Percentiles rank a stretch among this genome's conserved stretches.
phyloP scores from a whole-genome alignment of 2,113 vertebrate genomes.

The Panurus biarmicus region DNA sequence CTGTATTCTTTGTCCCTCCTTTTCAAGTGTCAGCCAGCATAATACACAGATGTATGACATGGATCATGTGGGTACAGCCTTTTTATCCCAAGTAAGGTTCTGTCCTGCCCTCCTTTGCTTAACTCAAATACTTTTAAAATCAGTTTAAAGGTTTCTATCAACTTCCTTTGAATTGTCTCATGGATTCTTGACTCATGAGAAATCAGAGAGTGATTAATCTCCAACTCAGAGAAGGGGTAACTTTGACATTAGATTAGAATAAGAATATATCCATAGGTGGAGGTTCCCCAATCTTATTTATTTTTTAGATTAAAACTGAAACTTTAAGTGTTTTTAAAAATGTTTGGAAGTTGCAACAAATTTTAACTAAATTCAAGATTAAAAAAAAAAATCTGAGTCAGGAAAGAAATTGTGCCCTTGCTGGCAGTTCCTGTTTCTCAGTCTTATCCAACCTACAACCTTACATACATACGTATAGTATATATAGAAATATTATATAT shows the following conservation, averaged over 20 bases:
- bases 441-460: background rate
- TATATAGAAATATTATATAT: background rate
- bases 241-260: background rate
- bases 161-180: background rate
- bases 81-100: background rate
- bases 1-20: background rate
- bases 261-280: background rate
- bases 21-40: accelerated
- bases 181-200: background rate
- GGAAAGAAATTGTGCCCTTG: background rate
- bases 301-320: background rate
- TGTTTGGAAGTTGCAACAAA: background rate
- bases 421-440: background rate
- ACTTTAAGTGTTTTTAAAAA: background rate
- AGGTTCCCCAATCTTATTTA: background rate
- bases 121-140: background rate
- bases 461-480: background rate
- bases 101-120: background rate
- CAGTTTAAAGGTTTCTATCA: background rate
- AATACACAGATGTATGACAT: background rate
- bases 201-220: background rate
- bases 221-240: background rate
- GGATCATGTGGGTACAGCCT: background rate
- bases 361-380: background rate
- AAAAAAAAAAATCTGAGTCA: background rate